Conservation (phyloP, 2,797 vertebrate genomes). For the Masticophis lateralis region DNA sequence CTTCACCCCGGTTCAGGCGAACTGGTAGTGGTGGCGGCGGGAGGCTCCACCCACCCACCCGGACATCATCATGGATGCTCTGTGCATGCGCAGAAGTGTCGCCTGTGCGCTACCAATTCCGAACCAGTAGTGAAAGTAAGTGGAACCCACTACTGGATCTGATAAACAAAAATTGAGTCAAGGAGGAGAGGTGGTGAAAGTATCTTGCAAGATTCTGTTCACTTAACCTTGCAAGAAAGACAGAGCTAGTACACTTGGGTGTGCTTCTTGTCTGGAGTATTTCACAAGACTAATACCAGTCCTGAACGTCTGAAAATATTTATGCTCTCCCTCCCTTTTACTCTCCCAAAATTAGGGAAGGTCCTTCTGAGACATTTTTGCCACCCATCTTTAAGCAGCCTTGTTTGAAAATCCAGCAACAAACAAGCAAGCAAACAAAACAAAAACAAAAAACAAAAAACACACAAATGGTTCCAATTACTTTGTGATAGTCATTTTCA, state of each 20-base stretch:
- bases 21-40: too few species aligned
- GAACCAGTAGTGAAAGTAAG: too few species aligned
- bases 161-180: background rate
- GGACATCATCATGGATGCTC: too few species aligned
- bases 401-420: background rate
- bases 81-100: too few species aligned
- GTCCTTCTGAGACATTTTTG: background rate
- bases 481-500: too few species aligned
- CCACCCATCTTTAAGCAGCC: background rate
- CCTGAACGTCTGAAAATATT: background rate
- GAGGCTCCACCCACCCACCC: too few species aligned
- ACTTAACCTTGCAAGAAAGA: background rate
- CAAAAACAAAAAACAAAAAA: too few species aligned
- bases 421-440: too few species aligned
- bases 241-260: background rate
- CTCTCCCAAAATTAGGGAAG: background rate
- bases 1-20: too few species aligned
- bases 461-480: too few species aligned
- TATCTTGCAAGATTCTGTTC: background rate
- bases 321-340: background rate
- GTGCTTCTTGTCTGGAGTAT: background rate
- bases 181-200: background rate
- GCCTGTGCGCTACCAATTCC: too few species aligned
- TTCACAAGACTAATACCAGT: background rate
- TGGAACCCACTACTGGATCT: background rate